Base-by-base conservation (phyloP, 92 coral and sea anemone species). In the Heteractis magnifica region DNA sequence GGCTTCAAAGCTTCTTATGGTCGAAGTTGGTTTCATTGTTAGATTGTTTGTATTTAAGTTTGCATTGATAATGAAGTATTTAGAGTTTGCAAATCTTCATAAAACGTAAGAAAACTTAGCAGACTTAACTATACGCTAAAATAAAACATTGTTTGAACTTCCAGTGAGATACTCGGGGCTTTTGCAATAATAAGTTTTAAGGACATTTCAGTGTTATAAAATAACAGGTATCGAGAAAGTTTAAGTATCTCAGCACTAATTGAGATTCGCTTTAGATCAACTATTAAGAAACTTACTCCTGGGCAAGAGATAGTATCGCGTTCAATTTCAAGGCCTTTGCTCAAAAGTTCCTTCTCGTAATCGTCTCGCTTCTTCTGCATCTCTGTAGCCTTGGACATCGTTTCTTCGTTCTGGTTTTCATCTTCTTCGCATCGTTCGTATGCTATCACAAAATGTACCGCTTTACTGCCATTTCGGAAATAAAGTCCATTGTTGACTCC, bases 381-480 rank as follows among this genome's bases (percentile, higher is more conserved):
- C n/a, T 87, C 86, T 23, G 65, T 85, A 49, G 88, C 90, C n/a
- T 87, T 79, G 55, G 75, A 79, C 19, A 58, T 75, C 23, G 82
- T 65, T 5, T 90, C 85, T 34, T 90, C 95, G 52, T 90, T 85
- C 72, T 92, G 86, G 26, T 85, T 82, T 65, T 92, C 93, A 51
- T 77, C 78, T 62, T 90, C 92, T 48, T 85, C 82, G 62, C 83
- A 82, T 19, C 90, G 81, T 50, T 82, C 92, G 73, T 90, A 92
- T 62, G 90, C 96, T 12, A 94, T 88, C 14, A 94, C 92, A 75
- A 86, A 92, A 58, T 94, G 97, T 13, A 92, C 83, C 68, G 82
- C 88, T 65, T 70, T 74, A 41, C 77, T 72, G 56, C 92, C 88
- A 73, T 60, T 52, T 8, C 65, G 68, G 59, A 89, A 85, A 21